Conservation (phyloP, 2,888 invertebrate species). For the Ophion slaviceki region DNA sequence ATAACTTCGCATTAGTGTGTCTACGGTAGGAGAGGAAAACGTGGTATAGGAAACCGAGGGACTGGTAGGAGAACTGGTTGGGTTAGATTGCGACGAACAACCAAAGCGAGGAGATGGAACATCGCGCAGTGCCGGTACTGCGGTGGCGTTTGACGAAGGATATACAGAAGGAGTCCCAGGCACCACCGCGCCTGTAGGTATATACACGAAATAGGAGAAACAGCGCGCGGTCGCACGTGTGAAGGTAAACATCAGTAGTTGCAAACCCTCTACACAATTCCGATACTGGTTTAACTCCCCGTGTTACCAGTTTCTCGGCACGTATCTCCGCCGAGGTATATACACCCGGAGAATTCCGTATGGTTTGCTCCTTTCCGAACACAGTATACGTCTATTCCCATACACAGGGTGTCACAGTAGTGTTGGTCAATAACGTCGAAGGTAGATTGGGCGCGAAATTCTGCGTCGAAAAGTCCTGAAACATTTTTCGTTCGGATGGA, state of each 20-base stretch:
- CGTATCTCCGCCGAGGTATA: conserved; percentile 52
- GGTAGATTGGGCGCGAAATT: too few relatives aligned
- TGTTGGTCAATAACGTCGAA: too few relatives aligned
- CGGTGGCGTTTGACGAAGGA: conserved; percentile 31
- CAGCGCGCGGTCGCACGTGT: conserved; percentile 58
- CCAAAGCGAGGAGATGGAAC: conserved; percentile 32
- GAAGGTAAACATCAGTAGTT: conserved; percentile 64
- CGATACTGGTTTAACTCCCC: conserved; percentile 65
- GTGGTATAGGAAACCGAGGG: conserved; percentile 6
- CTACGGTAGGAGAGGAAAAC: background rate
- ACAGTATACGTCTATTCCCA: background rate
- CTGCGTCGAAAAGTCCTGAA: too few relatives aligned
- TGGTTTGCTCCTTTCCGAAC: conserved; percentile 46
- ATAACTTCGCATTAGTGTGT: conserved; percentile 28
- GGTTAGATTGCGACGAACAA: conserved; percentile 55
- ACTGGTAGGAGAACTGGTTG: conserved; percentile 44
- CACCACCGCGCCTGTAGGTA: background rate
- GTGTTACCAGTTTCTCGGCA: conserved; percentile 65
- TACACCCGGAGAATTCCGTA: conserved; percentile 36
- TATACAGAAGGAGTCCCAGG: background rate
- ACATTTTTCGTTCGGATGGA: too few relatives aligned
- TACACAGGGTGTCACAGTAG: background rate
- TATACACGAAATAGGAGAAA: conserved; percentile 48
- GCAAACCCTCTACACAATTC: conserved; percentile 63
- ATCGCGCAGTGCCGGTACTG: conserved; percentile 12